Conservation (phyloP, 2,797 vertebrate species). For the Lagocephalus sceleratus region DNA sequence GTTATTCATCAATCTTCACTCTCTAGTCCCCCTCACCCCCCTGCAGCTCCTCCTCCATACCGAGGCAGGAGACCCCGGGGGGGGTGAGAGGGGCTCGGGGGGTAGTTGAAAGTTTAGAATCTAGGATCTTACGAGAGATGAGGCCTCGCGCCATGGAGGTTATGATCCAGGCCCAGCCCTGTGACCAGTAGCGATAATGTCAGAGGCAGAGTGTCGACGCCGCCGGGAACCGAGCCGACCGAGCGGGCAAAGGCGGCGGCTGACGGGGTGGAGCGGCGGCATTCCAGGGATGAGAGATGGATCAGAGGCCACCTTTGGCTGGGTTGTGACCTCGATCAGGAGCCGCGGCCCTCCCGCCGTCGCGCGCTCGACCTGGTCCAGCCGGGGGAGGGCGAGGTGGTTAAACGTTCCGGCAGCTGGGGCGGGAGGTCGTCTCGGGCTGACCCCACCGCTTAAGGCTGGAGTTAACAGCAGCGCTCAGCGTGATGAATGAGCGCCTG, state of each 20-base stretch:
- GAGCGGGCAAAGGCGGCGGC: constrained; percentile 6
- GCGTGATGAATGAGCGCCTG: constrained; percentile 68
- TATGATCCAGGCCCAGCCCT: neutral
- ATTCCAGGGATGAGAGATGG: constrained; percentile 29
- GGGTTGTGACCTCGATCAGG: constrained; percentile 16
- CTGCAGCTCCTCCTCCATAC: constrained; percentile 27
- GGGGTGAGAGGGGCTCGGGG: neutral
- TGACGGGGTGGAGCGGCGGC: constrained; percentile 20
- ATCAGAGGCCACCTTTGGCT: constrained; percentile 37
- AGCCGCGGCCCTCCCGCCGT: constrained; percentile 5
- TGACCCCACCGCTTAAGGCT: constrained; percentile 57
- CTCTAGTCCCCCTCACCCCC: constrained; percentile 18
- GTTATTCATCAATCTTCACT: constrained; percentile 53
- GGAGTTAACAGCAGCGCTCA: constrained; percentile 38
- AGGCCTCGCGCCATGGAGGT: neutral
- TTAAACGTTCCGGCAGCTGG: constrained; percentile 56
- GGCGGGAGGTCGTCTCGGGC: constrained; percentile 27
- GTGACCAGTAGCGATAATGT: neutral
- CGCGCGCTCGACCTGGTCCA: constrained; percentile 5
- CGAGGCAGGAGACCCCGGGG: constrained; percentile 37
- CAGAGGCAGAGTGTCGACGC: neutral
- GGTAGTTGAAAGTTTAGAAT: constrained; percentile 26
- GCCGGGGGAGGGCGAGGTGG: constrained; percentile 26
- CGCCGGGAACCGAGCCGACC: neutral
- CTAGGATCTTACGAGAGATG: neutral